These are phyloP conservation scores for Oreocharis arfaki DNA, from an alignment of 2,113 vertebrate species.

Conservation along the genomic window DNA sequence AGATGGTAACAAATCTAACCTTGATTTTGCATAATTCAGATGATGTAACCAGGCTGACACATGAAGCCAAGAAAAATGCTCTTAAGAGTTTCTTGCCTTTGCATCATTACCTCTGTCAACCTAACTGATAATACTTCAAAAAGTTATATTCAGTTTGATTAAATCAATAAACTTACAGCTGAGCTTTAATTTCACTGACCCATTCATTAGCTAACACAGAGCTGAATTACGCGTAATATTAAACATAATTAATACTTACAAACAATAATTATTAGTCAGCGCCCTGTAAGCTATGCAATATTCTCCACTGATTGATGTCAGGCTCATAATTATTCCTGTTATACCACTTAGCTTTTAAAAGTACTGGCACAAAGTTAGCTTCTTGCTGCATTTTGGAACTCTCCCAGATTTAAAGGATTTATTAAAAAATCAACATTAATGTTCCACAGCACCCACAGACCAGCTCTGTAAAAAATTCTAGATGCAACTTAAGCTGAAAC, in stretches of 20 bases:
- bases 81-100: neutral
- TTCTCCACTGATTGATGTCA: slow-evolving; percentile 5
- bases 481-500: neutral
- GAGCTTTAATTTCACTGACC: neutral
- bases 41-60: neutral
- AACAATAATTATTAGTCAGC: neutral
- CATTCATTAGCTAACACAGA: neutral
- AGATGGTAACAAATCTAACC: neutral
- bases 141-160: neutral
- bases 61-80: neutral
- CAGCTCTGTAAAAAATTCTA: neutral
- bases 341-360: neutral
- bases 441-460: neutral
- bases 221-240: neutral
- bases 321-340: slow-evolving; percentile 10
- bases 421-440: neutral
- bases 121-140: neutral
- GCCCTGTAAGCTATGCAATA: neutral
- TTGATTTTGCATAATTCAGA: neutral
- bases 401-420: neutral
- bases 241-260: neutral
- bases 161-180: neutral
- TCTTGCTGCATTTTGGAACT: neutral
- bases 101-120: neutral
- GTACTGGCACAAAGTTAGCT: neutral